Conservation (phyloP, 1,140 invertebrate genomes). For the Drosophila parvula region DNA sequence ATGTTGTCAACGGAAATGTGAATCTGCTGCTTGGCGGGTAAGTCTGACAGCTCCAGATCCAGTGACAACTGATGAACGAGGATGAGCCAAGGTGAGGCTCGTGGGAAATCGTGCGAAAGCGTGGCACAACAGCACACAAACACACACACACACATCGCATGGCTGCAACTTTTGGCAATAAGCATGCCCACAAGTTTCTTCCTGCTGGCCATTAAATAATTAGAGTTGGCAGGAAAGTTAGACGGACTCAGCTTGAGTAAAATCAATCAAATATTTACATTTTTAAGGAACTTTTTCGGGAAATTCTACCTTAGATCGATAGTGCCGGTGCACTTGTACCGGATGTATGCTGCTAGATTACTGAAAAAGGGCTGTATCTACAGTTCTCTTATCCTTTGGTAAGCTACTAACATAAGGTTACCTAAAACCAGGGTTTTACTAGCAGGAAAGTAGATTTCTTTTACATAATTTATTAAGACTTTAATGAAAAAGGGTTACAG, state of each 20-base stretch:
- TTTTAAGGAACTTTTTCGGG: background rate
- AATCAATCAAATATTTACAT: constrained; percentile 19
- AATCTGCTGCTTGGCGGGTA: constrained; percentile 88
- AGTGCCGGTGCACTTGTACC: background rate
- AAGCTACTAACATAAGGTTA: background rate
- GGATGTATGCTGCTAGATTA: background rate
- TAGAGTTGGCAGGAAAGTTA: constrained; percentile 20
- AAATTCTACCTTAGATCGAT: background rate
- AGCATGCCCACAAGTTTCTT: constrained; percentile 16
- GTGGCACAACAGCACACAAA: constrained; percentile 14
- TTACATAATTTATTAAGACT: no score
- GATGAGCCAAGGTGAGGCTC: constrained; percentile 19
- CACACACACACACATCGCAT: constrained; percentile 1
- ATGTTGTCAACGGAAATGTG: constrained; percentile 86
- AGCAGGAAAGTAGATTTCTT: no score
- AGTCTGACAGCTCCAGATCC: constrained; percentile 47
- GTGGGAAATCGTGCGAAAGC: constrained; percentile 35
- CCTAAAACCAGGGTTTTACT: background rate
- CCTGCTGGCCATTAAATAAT: constrained; percentile 39
- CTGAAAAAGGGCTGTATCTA: background rate
- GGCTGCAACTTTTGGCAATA: constrained; percentile 27
- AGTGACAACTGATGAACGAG: constrained; percentile 20
- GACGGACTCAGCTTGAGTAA: background rate
- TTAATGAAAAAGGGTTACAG: no score
- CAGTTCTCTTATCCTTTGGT: background rate